These are phyloP conservation scores for Okapia johnstoni DNA, from an alignment of 2,113 vertebrate genomes.

Conservation along the genomic window DNA sequence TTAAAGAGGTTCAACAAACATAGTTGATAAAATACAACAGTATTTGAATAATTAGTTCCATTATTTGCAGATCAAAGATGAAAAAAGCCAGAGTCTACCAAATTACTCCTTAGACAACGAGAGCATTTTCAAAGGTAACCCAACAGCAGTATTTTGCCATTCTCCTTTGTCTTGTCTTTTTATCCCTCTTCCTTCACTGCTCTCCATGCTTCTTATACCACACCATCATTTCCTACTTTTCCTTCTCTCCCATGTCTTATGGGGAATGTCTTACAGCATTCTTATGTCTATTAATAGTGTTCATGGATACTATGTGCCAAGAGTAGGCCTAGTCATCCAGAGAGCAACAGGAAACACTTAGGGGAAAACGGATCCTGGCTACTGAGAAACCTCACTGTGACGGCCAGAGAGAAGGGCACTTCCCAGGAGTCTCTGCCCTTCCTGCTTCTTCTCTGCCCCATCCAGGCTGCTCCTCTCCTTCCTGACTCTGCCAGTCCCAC, in stretches of 20 bases:
- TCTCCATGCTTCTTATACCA: fast-evolving
- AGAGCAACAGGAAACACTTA: background rate
- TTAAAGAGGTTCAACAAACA: background rate
- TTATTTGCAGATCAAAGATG: background rate
- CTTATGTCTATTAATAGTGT: background rate
- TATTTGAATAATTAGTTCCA: background rate
- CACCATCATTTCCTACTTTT: background rate
- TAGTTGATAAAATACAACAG: background rate
- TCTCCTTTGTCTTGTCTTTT: background rate
- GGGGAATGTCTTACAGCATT: background rate
- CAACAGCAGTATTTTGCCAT: background rate
- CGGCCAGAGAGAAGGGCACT: background rate
- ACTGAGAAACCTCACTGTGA: background rate
- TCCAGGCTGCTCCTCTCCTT: background rate
- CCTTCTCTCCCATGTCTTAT: background rate
- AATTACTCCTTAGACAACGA: background rate
- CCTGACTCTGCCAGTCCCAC: background rate
- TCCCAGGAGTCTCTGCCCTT: background rate
- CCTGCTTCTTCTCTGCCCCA: background rate
- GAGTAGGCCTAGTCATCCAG: background rate
- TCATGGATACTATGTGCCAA: background rate
- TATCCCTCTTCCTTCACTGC: background rate
- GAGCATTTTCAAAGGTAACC: background rate
- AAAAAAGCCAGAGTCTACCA: background rate
- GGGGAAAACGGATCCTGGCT: background rate